Evolutionary conservation across 37 sponge, comb jelly and placozoan species (phyloP), one percentile per base, ranked within the genome.

Genomic region (Tethya wilhelma): DNA sequence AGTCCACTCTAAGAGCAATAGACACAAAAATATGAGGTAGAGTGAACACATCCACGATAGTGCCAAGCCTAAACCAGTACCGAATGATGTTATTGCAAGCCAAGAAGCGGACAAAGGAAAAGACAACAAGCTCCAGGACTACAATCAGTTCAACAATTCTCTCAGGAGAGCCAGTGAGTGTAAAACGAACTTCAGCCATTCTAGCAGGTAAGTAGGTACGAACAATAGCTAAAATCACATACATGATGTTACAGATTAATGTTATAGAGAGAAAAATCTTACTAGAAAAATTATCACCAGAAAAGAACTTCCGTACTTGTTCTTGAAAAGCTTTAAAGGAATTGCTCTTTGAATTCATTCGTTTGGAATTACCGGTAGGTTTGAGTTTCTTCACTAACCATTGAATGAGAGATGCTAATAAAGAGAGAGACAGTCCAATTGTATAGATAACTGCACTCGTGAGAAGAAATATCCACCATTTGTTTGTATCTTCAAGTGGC

Each of bases 41-140:
- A 23, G 94, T 93, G 11, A 89, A 41, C 11, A 83, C 60, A 75
- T 93, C 94, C 22, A 89, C 84, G 0, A 93, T 69, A 0, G 83
- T 77, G 68, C 69, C 40, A 1, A 75, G 9, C 37, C 44, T 44
- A 4, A 89, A 44, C 94, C 94, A 93, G 57, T 62, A 73, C 46
- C 22, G 60, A 11, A 82, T 38, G 26, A 58, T 28, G 30, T 77
- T 70, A 3, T 67, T 36, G 1, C 79, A 56, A 7, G 75, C 82
- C 2, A 86, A 41, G 12, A 91, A 22, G 26, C 86, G 69, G 2
- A 83, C 28, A 42, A 79, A 0, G 57, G 86, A 43, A 38, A 64
- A 74, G 70, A 63, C 0, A 9, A 73, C 0, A 31, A 89, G 76
- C 17, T 41, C 23, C 14, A 67, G 14, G 9, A 74, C 62, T 17